phyloP scores from a whole-genome alignment of 2,888 invertebrate species.

The Philereme transversata region DNA sequence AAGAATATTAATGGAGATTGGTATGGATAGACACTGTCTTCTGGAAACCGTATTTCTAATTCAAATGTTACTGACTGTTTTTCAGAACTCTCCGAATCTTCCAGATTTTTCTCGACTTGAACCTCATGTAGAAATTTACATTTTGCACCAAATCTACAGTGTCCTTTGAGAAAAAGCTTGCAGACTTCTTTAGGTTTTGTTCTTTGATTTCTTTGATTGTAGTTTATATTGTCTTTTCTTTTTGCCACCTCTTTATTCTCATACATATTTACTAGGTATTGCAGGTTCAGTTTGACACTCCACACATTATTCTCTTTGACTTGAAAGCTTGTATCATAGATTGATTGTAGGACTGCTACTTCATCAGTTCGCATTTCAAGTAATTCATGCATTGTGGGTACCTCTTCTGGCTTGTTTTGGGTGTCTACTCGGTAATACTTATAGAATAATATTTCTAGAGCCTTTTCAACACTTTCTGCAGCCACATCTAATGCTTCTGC shows the following conservation, averaged over 20 bases:
- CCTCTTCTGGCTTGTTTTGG: conserved; percentile 63
- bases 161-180: conserved; percentile 86
- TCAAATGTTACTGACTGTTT: conserved; percentile 81
- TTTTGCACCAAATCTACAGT: conserved; percentile 89
- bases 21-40: conserved; percentile 88
- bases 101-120: conserved; percentile 57
- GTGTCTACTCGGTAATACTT: conserved; percentile 86
- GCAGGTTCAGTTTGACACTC: conserved; percentile 87
- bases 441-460: conserved; percentile 87
- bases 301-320: conserved; percentile 89
- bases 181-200: conserved; percentile 84
- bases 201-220: conserved; percentile 62
- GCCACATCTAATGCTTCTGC: conserved; percentile 88
- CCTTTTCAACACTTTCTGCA: conserved; percentile 87
- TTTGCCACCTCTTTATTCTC: conserved; percentile 78
- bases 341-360: conserved; percentile 89
- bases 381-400: conserved; percentile 80
- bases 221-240: conserved; percentile 67
- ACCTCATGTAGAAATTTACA: conserved; percentile 89
- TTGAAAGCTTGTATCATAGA: conserved; percentile 88
- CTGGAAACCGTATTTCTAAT: conserved; percentile 90
- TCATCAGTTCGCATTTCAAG: conserved; percentile 88
- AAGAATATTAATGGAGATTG: conserved; percentile 89
- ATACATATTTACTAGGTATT: conserved; percentile 85
- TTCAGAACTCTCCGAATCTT: conserved; percentile 54